Base-by-base conservation (phyloP, 2,113 vertebrate genomes). In the Megaceryle maxima region DNA sequence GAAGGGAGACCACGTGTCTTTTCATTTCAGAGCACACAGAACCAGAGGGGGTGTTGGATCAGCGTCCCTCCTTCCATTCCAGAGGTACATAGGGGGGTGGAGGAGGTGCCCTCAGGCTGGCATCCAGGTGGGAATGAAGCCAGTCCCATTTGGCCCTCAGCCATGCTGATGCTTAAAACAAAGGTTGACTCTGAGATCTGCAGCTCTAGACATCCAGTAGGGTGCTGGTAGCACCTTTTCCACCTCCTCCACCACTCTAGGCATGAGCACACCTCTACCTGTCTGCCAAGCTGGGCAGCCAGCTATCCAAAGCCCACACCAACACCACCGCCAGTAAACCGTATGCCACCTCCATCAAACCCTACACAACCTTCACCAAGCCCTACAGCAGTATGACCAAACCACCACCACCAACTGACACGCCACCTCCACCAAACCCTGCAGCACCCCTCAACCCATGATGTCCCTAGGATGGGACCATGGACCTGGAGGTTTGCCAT, bases 11-110 rank as follows among this genome's bases (percentile, higher is more conserved):
- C 78, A 15, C 15, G 20, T 59, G 78, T 21, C 50, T 19, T 39
- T 11, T 18, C 3, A 0, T 11, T 50, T 48, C 63, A 51, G 3
- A 48, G 75, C 43, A 18, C 0, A 0, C 6, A 28, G 85, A 41
- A 21, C 17, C 12, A 12, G 18, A n/a, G 55, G 29, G 60, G 60
- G 13, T 20, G 39, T 33, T 44, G 64, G 29, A 2, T 25, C 51
- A 12, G 5, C 2, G 64, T n/a, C 46, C 10, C 66, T 13, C 24
- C 2, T 3, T 50, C 43, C 31, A n/a, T 15, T 64, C 78, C 29
- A 44, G 26, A 33, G 48, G 21, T 9, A n/a, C 39, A 5, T 0
- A 17, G 55, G 8, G 66, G 29, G 41, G 4, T 11, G 53, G 83
- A 70, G 83, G 51, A 73, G 91, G 60, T 87, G 59, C 0, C 41